Evolutionary conservation across 2,113 vertebrate species (phyloP).

Genomic region (Ardeotis arabs): DNA sequence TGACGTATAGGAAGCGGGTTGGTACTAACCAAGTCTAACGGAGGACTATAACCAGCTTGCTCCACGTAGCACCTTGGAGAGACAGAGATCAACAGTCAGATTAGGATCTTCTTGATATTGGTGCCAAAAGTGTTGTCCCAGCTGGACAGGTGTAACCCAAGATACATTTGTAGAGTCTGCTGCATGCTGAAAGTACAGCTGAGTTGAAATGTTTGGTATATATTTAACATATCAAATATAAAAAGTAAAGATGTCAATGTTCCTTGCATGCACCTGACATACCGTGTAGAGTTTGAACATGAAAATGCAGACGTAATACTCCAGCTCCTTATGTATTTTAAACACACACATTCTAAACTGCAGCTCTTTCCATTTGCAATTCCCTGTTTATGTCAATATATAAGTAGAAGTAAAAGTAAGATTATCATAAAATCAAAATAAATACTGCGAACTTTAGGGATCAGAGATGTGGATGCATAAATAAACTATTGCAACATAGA

Average conservation of each 20-base stretch:
- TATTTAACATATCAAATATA: background rate
- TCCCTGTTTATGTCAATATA: background rate
- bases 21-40: accelerated
- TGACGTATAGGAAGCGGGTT: accelerated
- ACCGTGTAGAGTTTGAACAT: background rate
- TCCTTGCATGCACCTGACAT: background rate
- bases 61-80: background rate
- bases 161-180: background rate
- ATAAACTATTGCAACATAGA: background rate
- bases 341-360: background rate
- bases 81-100: background rate
- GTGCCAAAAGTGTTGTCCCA: background rate
- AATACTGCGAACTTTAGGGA: background rate
- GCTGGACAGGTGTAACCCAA: background rate
- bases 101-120: background rate
- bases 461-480: background rate
- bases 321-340: background rate
- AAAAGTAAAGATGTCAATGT: background rate
- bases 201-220: background rate
- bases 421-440: background rate
- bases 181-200: background rate
- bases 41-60: background rate
- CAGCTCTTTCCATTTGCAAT: background rate
- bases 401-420: background rate
- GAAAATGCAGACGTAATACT: background rate